These are phyloP conservation scores for Ptychoptera albimana DNA, from an alignment of 2,888 invertebrate species.

Conservation along the genomic window DNA sequence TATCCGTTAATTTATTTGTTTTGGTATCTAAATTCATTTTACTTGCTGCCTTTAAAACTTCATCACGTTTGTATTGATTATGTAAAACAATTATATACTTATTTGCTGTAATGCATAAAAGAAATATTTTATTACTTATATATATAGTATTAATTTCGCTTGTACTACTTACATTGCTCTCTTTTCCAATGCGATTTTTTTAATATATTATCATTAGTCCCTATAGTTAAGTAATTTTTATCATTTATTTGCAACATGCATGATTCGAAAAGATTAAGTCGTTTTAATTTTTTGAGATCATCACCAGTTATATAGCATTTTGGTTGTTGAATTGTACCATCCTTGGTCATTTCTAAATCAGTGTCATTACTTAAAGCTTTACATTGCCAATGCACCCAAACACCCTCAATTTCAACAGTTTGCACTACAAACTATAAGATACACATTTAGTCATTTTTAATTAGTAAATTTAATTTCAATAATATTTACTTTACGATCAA, in stretches of 20 bases:
- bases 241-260: constrained; percentile 83
- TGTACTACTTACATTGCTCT: constrained; percentile 36
- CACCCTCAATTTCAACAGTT: constrained; percentile 60
- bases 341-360: constrained; percentile 33
- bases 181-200: constrained; percentile 65
- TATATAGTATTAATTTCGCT: not conserved
- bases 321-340: constrained; percentile 47
- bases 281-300: constrained; percentile 64
- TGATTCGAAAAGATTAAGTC: constrained; percentile 73
- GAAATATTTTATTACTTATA: not conserved
- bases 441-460: no score
- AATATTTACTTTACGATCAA: constrained; percentile 35
- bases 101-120: no score
- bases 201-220: constrained; percentile 55
- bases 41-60: no score
- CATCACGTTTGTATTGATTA: no score
- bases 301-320: constrained; percentile 53
- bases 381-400: constrained; percentile 81
- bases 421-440: constrained; percentile 62
- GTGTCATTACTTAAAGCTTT: constrained; percentile 42
- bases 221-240: constrained; percentile 66
- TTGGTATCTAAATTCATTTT: no score
- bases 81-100: no score
- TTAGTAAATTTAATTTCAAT: not conserved
- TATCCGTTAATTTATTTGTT: no score